These are phyloP conservation scores for Temnothorax ravouxi DNA, from an alignment of 2,888 invertebrate species.

Conservation along the genomic window DNA sequence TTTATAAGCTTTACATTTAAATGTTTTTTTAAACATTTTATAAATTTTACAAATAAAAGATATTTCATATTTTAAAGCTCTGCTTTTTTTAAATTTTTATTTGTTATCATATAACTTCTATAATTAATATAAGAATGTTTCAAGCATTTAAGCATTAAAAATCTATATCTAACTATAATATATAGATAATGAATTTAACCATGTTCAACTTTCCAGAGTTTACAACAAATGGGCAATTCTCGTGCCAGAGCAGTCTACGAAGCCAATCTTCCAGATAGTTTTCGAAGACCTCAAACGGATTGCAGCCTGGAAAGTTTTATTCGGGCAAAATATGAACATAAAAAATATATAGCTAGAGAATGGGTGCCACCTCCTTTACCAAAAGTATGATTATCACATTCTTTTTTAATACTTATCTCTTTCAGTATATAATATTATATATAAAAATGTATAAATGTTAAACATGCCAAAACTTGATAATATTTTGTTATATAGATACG, in stretches of 20 bases:
- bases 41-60: conserved; percentile 1
- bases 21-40: not conserved
- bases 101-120: not conserved
- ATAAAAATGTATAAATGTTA: not conserved
- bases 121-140: not conserved
- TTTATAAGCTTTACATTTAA: not conserved
- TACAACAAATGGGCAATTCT: conserved; percentile 99
- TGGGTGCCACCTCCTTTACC: conserved; percentile 96
- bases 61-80: not conserved
- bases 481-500: not conserved
- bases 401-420: conserved; percentile 3
- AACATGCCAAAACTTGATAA: not conserved
- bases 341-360: conserved; percentile 99
- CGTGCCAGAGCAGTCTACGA: conserved; percentile 98
- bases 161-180: not conserved
- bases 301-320: conserved; percentile 98
- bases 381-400: conserved; percentile 88
- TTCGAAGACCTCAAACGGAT: conserved; percentile 97
- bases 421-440: not conserved
- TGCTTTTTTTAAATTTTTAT: not conserved
- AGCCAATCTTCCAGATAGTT: conserved; percentile 98
- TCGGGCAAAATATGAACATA: conserved; percentile 99
- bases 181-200: not conserved
- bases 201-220: conserved; percentile 86
- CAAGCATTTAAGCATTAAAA: not conserved